Conservation (phyloP, 1,140 invertebrate species). For the Drosophila funebris region DNA sequence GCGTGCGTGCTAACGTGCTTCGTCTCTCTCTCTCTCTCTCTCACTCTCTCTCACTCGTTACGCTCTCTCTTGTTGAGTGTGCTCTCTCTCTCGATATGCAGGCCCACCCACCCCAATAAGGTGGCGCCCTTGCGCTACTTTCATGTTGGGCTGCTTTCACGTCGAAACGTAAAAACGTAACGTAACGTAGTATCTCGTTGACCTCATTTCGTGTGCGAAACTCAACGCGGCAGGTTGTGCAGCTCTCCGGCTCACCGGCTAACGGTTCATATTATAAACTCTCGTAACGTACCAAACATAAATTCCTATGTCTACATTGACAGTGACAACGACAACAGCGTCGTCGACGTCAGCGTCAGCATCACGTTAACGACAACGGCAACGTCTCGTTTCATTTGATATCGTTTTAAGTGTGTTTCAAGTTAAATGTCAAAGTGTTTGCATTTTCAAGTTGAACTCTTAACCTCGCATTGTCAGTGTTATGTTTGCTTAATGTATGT, state of each 20-base stretch:
- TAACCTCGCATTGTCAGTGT: conserved; percentile 16
- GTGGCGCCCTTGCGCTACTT: conserved; percentile 80
- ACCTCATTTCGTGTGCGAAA: conserved; percentile 83
- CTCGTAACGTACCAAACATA: conserved; percentile 11
- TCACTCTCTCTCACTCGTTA: background rate
- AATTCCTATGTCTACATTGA: conserved; percentile 1
- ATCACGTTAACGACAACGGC: background rate
- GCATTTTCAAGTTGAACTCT: conserved; percentile 43
- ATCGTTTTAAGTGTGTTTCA: conserved; percentile 24
- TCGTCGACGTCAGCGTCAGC: background rate
- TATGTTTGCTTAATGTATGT: background rate
- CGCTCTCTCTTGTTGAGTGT: background rate
- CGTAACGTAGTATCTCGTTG: conserved; percentile 81
- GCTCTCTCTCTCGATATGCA: conserved; percentile 16
- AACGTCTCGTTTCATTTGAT: conserved; percentile 1
- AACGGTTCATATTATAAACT: background rate
- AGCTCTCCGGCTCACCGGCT: conserved; percentile 40
- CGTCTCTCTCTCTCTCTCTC: background rate
- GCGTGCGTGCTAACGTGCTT: background rate
- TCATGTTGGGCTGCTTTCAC: conserved; percentile 42
- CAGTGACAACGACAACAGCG: background rate
- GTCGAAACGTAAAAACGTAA: conserved; percentile 24
- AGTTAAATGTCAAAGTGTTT: conserved; percentile 52
- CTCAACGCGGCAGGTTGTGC: conserved; percentile 79
- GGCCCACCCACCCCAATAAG: conserved; percentile 52